Evolutionary conservation across 2,113 vertebrate genomes (phyloP).

Genomic region (Leptobrachium ailaonicum): DNA sequence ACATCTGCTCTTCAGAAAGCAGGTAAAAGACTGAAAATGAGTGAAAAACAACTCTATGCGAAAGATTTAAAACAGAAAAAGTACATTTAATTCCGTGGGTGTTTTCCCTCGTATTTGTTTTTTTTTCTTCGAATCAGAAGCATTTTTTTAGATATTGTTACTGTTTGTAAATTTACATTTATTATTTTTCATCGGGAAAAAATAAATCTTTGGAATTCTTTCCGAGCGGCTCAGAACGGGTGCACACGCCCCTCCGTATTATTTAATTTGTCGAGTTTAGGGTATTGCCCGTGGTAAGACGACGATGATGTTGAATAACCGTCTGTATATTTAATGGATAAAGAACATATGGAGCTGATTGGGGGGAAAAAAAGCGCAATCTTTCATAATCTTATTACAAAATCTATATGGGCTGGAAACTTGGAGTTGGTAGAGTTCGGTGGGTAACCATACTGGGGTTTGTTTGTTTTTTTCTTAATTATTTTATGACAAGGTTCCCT

Average conservation of each 20-base stretch:
- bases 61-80: too few species aligned
- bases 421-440: slow-evolving; percentile 4
- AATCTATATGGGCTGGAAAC: slow-evolving; percentile 37
- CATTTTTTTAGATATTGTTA: background rate
- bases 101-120: too few species aligned
- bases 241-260: background rate
- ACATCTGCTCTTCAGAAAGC: too few species aligned
- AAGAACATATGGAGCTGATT: slow-evolving; percentile 25
- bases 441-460: slow-evolving; percentile 10
- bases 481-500: background rate
- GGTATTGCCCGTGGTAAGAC: background rate
- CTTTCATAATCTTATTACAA: slow-evolving; percentile 29
- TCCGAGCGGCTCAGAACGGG: background rate
- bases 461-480: slow-evolving; percentile 5
- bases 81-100: too few species aligned
- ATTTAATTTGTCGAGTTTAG: slow-evolving; percentile 15
- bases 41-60: too few species aligned
- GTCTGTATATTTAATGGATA: slow-evolving; percentile 13
- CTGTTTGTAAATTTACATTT: slow-evolving; percentile 1
- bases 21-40: too few species aligned
- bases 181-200: background rate
- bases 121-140: too few species aligned
- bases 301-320: background rate
- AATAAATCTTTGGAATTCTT: background rate
- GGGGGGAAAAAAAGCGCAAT: slow-evolving; percentile 6